phyloP scores from a whole-genome alignment of 2,888 invertebrate species.

The Seira sanloemensis region DNA sequence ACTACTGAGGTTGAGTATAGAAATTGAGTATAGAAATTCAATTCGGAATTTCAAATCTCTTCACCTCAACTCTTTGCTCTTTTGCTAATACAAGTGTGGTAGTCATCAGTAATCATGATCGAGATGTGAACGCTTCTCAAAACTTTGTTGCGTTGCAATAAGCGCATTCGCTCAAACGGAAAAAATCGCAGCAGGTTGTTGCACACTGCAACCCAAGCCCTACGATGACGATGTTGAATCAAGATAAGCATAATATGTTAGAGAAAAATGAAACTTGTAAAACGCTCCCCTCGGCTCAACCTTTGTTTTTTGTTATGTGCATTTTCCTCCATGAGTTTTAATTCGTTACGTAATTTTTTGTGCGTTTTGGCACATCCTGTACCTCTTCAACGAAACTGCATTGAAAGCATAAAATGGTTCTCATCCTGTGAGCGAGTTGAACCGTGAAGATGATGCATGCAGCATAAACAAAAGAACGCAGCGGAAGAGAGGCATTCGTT shows the following conservation, averaged over 20 bases:
- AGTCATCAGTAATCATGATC: constrained; percentile 21
- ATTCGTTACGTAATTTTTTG: constrained; percentile 18
- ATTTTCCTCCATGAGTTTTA: not conserved
- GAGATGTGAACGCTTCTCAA: constrained; percentile 5
- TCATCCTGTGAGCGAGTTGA: no score
- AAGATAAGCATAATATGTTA: not conserved
- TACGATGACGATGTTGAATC: not conserved
- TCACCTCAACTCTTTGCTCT: not conserved
- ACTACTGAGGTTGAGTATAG: not conserved
- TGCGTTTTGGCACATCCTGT: constrained; percentile 27
- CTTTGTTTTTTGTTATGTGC: not conserved
- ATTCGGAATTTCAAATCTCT: no score
- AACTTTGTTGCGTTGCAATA: constrained; percentile 31
- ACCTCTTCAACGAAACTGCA: not conserved
- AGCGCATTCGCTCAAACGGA: no score
- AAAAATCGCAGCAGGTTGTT: constrained; percentile 43
- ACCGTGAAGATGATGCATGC: not conserved
- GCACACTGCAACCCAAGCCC: not conserved
- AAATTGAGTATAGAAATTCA: not conserved
- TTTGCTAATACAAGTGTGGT: not conserved
- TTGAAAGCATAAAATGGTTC: not conserved
- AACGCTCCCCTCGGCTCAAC: not conserved
- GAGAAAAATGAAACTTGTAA: no score
- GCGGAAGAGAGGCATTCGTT: constrained; percentile 32
- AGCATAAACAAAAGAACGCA: constrained; percentile 14